phyloP scores from a whole-genome alignment of 2,797 vertebrate genomes.

The Cirrhinus mrigala region DNA sequence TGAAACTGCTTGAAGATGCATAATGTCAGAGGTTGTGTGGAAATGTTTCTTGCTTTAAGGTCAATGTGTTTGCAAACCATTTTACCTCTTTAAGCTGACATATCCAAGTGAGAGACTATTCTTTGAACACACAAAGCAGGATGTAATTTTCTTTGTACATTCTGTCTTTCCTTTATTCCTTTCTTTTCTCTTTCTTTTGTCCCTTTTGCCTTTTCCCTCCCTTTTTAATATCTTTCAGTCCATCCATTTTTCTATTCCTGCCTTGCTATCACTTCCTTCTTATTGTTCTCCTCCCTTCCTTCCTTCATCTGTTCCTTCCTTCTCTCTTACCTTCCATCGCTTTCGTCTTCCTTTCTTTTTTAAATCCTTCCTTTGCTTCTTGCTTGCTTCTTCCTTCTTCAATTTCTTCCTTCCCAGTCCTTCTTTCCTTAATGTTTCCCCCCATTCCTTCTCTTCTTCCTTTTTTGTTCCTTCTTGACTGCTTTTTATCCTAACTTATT shows the following conservation, averaged over 20 bases:
- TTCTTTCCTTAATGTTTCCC: not conserved
- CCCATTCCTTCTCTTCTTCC: not conserved
- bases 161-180: not conserved
- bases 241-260: not conserved
- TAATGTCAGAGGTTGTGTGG: not conserved
- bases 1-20: not conserved
- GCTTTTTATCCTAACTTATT: too few relatives aligned
- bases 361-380: not conserved
- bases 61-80: not conserved
- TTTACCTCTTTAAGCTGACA: not conserved
- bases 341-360: not conserved
- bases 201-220: not conserved
- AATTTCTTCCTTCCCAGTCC: not conserved
- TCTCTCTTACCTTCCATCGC: not conserved
- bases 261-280: not conserved
- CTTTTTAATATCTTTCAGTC: not conserved
- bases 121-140: not conserved
- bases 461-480: too few relatives aligned
- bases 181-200: not conserved
- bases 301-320: not conserved
- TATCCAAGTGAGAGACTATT: not conserved
- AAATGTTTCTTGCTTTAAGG: conserved; percentile 3
- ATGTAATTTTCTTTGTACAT: too few relatives aligned
- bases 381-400: not conserved
- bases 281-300: not conserved